Base-by-base conservation (phyloP, 2,888 invertebrate genomes). In the Conchocele bisecta region DNA sequence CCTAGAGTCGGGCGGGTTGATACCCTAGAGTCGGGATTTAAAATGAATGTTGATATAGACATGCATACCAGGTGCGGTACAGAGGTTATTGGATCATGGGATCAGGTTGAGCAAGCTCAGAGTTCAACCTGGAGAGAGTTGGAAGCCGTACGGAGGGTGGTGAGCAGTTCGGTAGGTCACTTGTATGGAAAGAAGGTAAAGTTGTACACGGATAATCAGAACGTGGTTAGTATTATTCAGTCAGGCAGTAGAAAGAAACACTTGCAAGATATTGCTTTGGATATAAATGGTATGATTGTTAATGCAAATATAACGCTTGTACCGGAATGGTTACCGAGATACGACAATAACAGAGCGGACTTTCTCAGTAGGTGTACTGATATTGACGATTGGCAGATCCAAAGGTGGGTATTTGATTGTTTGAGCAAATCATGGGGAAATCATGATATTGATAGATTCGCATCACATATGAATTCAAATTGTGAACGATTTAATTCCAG, bases 41-140 rank as follows among this genome's bases (percentile, higher is more conserved):
- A n/a, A n/a, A n/a, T n/a, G n/a, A n/a, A n/a, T n/a, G n/a, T n/a
- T n/a, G n/a, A n/a, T n/a, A n/a, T n/a, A n/a, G n/a, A n/a, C n/a
- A n/a, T n/a, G n/a, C n/a, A n/a, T n/a, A n/a, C n/a, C n/a, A n/a
- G n/a, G n/a, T n/a, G n/a, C 29, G 67, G 58, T 17, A 53, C 29
- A 35, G 31, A 60, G 7, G 50, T 75, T 4, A 29, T 39, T 17
- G 66, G 69, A 26, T 61, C 46, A 35, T 72, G 60, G 72, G 53
- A 58, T 33, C 44, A 37, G 22, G 22, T n/a, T 9, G 76, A 76
- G 54, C 33, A n/a, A 15, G 42, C 24, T 17, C 42, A 53, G 28
- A 76, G 71, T 54, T 79, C 75, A 22, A 79, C 74, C 6, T 76
- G 75, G 74, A 24, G 71, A 31, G 71, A 76, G 41, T 48, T 76